A percentile compares a stretch with the other conserved stretches of the same genome.
These are phyloP conservation scores for Trochalopteron elliotii DNA, from an alignment of 2,113 vertebrate genomes.

Conservation along the genomic window DNA sequence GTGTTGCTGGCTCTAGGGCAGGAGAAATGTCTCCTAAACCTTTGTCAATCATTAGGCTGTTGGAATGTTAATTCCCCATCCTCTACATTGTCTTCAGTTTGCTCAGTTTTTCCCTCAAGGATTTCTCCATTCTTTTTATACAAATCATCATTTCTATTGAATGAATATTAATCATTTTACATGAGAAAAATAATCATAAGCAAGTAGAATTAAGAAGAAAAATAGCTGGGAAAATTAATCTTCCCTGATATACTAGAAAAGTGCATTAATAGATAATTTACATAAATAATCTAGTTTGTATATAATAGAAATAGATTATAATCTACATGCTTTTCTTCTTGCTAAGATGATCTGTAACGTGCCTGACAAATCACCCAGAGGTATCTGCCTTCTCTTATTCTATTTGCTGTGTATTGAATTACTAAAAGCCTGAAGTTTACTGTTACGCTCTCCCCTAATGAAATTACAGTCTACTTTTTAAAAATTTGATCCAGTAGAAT, in stretches of 20 bases:
- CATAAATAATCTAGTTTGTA: neutral
- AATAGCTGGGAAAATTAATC: neutral
- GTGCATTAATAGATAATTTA: neutral
- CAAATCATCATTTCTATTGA: neutral
- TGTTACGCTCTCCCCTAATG: neutral
- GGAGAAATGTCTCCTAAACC: neutral
- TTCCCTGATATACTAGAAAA: neutral
- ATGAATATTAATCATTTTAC: neutral
- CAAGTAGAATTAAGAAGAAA: neutral
- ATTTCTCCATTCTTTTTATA: neutral
- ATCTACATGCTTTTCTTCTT: neutral
- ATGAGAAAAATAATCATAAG: neutral
- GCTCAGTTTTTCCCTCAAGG: neutral
- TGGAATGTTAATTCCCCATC: neutral
- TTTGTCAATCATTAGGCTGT: neutral
- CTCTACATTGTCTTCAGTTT: neutral
- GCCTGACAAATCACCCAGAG: neutral
- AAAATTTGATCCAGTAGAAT: neutral
- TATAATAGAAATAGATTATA: neutral
- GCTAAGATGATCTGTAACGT: neutral
- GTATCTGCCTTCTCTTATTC: neutral
- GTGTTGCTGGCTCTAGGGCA: neutral
- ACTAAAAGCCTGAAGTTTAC: neutral
- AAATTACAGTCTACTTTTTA: neutral
- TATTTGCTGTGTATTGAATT: slow-evolving; percentile 31